Conservation (phyloP, 2,888 invertebrate species). For the Ophonus ardosiacus region DNA sequence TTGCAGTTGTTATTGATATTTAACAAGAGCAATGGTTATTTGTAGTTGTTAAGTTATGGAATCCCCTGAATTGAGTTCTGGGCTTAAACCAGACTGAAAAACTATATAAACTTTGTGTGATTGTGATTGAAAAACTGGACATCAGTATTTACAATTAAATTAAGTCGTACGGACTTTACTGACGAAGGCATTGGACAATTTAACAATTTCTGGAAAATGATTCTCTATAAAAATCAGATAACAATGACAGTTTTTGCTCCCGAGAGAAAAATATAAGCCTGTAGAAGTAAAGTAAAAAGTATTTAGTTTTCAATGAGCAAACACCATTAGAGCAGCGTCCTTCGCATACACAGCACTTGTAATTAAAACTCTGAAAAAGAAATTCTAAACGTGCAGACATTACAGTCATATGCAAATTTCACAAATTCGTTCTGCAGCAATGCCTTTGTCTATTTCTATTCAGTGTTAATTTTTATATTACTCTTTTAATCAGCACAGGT, state of each 20-base stretch:
- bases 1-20: no score
- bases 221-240: not conserved
- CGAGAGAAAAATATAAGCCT: not conserved
- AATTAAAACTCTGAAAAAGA: constrained; percentile 47
- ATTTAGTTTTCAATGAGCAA: constrained; percentile 49
- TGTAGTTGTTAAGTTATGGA: no score
- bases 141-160: no score
- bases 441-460: constrained; percentile 31
- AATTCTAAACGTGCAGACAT: constrained; percentile 44
- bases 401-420: constrained; percentile 38
- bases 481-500: constrained; percentile 33
- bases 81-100: no score
- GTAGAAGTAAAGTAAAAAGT: constrained; percentile 12
- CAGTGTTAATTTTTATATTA: constrained; percentile 32
- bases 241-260: not conserved
- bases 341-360: constrained; percentile 38
- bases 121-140: no score
- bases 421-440: constrained; percentile 17
- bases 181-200: no score
- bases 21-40: no score
- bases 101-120: no score
- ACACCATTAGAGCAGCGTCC: constrained; percentile 35
- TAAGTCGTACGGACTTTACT: no score
- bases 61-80: no score
- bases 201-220: not conserved